phyloP scores from a whole-genome alignment of 2,888 invertebrate species.

The Acrobasis suavella region DNA sequence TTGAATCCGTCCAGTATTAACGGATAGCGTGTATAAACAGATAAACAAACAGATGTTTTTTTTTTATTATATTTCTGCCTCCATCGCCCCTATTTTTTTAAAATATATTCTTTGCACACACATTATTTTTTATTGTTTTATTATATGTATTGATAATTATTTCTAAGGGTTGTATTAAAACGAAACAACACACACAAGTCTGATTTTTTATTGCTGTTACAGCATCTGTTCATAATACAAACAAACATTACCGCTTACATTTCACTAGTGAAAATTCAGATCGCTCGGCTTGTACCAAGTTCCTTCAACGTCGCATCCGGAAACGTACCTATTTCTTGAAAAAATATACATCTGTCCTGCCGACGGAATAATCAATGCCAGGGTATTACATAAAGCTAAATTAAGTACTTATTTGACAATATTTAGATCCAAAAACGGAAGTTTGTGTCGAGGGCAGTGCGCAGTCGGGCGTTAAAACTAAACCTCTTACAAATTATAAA shows the following conservation, averaged over 20 bases:
- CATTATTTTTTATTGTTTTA: too few species aligned
- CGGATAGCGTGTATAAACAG: too few species aligned
- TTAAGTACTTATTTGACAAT: conserved; percentile 66
- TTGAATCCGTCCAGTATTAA: too few species aligned
- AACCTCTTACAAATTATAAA: conserved; percentile 53
- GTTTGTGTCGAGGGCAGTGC: conserved; percentile 57
- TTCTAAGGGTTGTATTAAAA: conserved; percentile 31
- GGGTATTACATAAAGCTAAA: conserved; percentile 59
- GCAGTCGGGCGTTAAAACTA: conserved; percentile 54
- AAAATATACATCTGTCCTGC: conserved; percentile 47
- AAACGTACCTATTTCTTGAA: conserved; percentile 39
- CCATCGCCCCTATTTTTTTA: too few species aligned
- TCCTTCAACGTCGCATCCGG: conserved; percentile 34
- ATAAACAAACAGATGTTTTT: too few species aligned
- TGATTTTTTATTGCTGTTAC: conserved; percentile 81
- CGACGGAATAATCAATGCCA: conserved; percentile 26
- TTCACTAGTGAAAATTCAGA: conserved; percentile 73
- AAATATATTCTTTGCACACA: too few species aligned
- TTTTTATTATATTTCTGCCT: too few species aligned
- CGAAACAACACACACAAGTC: conserved; percentile 58
- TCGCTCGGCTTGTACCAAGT: conserved; percentile 62
- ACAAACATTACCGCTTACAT: conserved; percentile 71
- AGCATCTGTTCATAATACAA: conserved; percentile 78
- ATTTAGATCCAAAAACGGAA: conserved; percentile 45
- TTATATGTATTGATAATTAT: too few species aligned